Conservation (phyloP, 2,113 vertebrate genomes). For the Tragelaphus strepsiceros region DNA sequence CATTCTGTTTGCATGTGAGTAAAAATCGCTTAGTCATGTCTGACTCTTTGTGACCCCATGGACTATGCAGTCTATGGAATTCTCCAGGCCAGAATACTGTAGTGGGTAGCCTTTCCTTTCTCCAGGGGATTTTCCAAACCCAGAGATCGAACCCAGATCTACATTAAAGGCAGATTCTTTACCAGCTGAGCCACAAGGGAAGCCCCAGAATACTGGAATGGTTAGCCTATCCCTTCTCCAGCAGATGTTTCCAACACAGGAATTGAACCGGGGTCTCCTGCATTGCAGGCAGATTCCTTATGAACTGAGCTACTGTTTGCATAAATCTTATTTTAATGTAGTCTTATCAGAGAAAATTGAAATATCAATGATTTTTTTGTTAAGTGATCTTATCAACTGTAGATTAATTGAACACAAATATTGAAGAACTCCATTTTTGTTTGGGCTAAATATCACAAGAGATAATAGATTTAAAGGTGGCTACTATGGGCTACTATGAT, state of each 20-base stretch:
- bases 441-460: not conserved
- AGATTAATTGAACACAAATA: not conserved
- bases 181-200: not conserved
- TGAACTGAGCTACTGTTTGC: not conserved
- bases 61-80: not conserved
- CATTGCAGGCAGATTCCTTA: not conserved
- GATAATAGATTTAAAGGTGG: not conserved
- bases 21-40: not conserved
- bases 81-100: not conserved
- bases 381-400: not conserved
- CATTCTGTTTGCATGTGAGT: not conserved
- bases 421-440: not conserved
- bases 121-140: not conserved
- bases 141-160: not conserved
- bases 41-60: not conserved
- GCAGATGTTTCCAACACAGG: not conserved
- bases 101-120: not conserved
- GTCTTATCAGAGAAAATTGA: not conserved
- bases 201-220: not conserved
- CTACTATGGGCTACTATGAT: not conserved
- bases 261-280: not conserved
- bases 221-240: not conserved
- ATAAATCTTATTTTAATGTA: not conserved
- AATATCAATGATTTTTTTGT: not conserved
- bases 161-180: not conserved